These are phyloP conservation scores for Drosophila baimaii DNA, from an alignment of 1,140 invertebrate species.

Conservation along the genomic window DNA sequence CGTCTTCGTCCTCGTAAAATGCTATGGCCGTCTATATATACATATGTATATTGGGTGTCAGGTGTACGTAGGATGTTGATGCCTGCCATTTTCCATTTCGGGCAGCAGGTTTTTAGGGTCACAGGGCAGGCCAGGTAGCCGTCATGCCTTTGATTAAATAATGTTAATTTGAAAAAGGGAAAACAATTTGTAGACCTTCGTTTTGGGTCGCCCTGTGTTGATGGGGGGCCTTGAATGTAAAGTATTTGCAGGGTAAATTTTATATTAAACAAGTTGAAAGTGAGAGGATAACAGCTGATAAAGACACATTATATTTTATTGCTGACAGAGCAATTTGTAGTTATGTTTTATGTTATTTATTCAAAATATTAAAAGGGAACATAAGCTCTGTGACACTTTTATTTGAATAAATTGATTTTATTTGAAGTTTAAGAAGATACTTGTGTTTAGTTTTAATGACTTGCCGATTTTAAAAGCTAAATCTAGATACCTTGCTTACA, in stretches of 20 bases:
- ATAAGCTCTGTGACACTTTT: too few relatives aligned
- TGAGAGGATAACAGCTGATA: background rate
- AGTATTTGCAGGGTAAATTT: background rate
- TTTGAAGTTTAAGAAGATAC: too few relatives aligned
- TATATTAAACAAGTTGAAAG: background rate
- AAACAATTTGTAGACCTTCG: constrained; percentile 44
- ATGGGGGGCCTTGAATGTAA: constrained; percentile 17
- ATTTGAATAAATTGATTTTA: too few relatives aligned
- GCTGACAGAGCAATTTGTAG: too few relatives aligned
- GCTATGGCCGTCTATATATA: constrained; percentile 17
- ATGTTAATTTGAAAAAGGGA: constrained; percentile 69
- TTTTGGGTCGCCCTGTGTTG: constrained; percentile 6
- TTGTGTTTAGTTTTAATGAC: too few relatives aligned
- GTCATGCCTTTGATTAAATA: constrained; percentile 72
- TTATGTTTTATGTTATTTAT: too few relatives aligned
- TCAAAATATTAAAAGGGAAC: too few relatives aligned
- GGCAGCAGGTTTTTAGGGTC: constrained; percentile 40
- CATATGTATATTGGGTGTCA: constrained; percentile 54
- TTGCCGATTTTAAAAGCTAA: too few relatives aligned
- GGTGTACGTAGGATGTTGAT: constrained; percentile 55
- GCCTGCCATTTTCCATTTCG: constrained; percentile 23
- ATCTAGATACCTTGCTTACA: too few relatives aligned
- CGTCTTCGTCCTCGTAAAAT: constrained; percentile 47
- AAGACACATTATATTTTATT: background rate
- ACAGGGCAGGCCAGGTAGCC: constrained; percentile 7